Evolutionary conservation across 2,888 invertebrate genomes (phyloP).

Genomic region (Epistrophe grossulariae): DNA sequence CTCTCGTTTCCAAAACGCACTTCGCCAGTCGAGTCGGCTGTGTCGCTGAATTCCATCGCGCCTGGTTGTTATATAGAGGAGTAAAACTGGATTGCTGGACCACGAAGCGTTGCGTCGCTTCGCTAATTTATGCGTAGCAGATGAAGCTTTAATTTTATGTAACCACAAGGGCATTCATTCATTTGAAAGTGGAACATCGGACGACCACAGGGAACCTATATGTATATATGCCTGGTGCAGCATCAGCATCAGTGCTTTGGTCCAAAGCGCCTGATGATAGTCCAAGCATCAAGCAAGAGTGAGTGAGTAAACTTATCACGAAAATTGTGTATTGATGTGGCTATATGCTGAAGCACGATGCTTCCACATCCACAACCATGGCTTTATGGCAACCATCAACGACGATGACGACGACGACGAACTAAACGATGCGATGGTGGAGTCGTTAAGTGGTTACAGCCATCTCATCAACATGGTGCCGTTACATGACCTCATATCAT

Average conservation of each 20-base stretch:
- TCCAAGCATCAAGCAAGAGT: constrained; percentile 30
- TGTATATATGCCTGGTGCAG: neutral
- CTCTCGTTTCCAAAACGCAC: constrained; percentile 11
- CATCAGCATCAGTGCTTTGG: neutral
- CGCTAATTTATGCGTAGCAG: constrained; percentile 69
- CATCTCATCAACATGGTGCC: constrained; percentile 75
- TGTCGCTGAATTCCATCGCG: neutral
- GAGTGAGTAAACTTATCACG: constrained; percentile 70
- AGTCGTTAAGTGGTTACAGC: constrained; percentile 71
- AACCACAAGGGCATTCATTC: constrained; percentile 61
- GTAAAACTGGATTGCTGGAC: constrained; percentile 34
- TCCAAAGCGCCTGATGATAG: constrained; percentile 31
- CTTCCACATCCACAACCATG: constrained; percentile 2
- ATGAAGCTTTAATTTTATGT: constrained; percentile 75
- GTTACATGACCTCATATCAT: constrained; percentile 75
- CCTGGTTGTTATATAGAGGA: neutral
- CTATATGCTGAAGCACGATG: constrained; percentile 7
- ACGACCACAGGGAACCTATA: neutral
- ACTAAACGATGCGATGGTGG: constrained; percentile 40
- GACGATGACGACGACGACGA: constrained; percentile 1
- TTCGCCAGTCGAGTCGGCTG: neutral
- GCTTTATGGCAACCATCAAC: constrained; percentile 20
- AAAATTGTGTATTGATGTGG: constrained; percentile 30
- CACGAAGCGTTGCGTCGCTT: constrained; percentile 45
- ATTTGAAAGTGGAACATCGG: constrained; percentile 29